These are phyloP conservation scores for Dicyrtoma fusca DNA, from an alignment of 2,888 invertebrate species.

Conservation along the genomic window DNA sequence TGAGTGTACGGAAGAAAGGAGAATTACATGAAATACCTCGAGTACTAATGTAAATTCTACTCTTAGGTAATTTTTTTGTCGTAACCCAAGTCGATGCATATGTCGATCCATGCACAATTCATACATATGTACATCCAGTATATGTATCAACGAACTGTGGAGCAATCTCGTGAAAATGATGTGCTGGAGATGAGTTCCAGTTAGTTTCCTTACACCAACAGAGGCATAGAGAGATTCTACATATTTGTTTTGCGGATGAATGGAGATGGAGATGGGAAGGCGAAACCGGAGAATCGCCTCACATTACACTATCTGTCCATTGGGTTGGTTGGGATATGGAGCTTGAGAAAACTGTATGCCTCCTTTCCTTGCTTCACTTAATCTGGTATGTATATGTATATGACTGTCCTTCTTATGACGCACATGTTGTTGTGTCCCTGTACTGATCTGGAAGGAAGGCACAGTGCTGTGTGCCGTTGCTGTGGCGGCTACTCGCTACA, in stretches of 20 bases:
- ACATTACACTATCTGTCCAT: slow-evolving; percentile 4
- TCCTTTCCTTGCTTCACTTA: too few relatives aligned
- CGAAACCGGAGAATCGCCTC: slow-evolving; percentile 20
- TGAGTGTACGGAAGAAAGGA: too few relatives aligned
- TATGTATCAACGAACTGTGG: neutral
- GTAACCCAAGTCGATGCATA: neutral
- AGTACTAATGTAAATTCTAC: too few relatives aligned
- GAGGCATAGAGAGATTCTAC: neutral
- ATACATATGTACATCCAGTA: neutral
- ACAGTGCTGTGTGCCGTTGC: too few relatives aligned
- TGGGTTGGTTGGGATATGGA: neutral
- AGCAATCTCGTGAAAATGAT: too few relatives aligned
- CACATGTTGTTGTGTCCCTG: neutral
- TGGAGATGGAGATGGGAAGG: slow-evolving; percentile 18
- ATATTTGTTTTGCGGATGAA: slow-evolving; percentile 24
- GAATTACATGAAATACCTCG: too few relatives aligned
- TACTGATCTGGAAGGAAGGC: neutral
- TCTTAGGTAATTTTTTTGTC: too few relatives aligned
- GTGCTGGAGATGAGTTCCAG: too few relatives aligned
- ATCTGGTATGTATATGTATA: too few relatives aligned
- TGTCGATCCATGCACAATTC: neutral
- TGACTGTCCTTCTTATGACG: too few relatives aligned
- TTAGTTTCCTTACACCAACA: neutral
- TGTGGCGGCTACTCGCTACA: too few relatives aligned
- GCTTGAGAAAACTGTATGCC: neutral